Evolutionary conservation across 2,888 invertebrate genomes (phyloP).

Genomic region (Hirtodrosophila duncani): DNA sequence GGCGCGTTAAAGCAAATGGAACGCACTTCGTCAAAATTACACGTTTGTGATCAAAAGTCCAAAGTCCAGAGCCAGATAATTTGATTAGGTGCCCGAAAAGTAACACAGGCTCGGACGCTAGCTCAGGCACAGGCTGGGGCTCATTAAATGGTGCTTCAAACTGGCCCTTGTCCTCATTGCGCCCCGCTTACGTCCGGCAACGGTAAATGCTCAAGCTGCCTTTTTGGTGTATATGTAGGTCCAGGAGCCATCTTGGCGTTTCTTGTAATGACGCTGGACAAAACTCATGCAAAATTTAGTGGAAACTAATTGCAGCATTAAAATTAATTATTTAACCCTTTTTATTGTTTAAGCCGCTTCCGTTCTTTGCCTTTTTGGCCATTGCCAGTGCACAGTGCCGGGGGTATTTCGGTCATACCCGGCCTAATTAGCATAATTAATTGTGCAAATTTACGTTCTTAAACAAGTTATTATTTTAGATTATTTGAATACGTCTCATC

Average conservation of each 20-base stretch:
- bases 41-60: slow-evolving; percentile 56
- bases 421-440: slow-evolving; percentile 74
- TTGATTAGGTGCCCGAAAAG: slow-evolving; percentile 56
- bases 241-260: slow-evolving; percentile 22
- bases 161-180: slow-evolving; percentile 30
- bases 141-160: slow-evolving; percentile 60
- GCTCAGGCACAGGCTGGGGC: slow-evolving; percentile 40
- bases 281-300: slow-evolving; percentile 73
- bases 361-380: slow-evolving; percentile 50
- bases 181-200: background rate
- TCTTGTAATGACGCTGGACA: slow-evolving; percentile 34
- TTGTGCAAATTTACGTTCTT: slow-evolving; percentile 73
- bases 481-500: slow-evolving; percentile 56
- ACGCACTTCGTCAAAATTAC: slow-evolving; percentile 38
- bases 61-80: slow-evolving; percentile 62
- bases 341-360: slow-evolving; percentile 65
- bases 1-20: slow-evolving; percentile 42
- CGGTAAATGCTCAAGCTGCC: no score
- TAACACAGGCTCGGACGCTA: background rate
- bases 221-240: slow-evolving; percentile 5
- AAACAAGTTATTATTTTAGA: slow-evolving; percentile 72
- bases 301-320: slow-evolving; percentile 72
- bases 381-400: background rate
- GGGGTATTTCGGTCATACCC: slow-evolving; percentile 16
- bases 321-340: slow-evolving; percentile 75